Conservation (phyloP, 2,888 invertebrate genomes). For the Agrotis ipsilon region DNA sequence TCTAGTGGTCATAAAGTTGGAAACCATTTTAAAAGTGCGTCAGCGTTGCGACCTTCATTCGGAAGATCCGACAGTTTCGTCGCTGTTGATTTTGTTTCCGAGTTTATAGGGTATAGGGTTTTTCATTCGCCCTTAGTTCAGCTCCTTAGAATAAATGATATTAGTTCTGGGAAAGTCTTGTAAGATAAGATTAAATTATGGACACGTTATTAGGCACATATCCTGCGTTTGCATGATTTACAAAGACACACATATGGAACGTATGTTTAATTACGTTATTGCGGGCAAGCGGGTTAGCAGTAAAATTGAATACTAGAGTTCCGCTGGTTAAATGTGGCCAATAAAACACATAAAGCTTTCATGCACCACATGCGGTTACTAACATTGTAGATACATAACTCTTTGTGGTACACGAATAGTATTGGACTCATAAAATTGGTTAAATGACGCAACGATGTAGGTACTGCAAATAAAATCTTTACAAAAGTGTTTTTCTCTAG, state of each 20-base stretch:
- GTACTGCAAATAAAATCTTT: constrained; percentile 14
- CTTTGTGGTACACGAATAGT: constrained; percentile 61
- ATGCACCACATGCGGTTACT: constrained; percentile 45
- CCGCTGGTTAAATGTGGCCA: constrained; percentile 41
- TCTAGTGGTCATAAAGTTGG: constrained; percentile 79
- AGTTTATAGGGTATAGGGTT: constrained; percentile 33
- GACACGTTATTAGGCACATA: constrained; percentile 14
- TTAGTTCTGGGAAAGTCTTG: constrained; percentile 32
- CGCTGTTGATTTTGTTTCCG: constrained; percentile 48
- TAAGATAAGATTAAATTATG: constrained; percentile 37
- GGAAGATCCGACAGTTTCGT: constrained; percentile 47
- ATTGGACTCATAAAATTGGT: constrained; percentile 61
- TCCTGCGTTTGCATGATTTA: background rate
- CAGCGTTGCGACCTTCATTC: constrained; percentile 76
- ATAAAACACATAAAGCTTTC: constrained; percentile 59
- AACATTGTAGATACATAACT: constrained; percentile 60
- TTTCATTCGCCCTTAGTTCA: constrained; percentile 25
- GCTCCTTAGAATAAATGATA: constrained; percentile 18
- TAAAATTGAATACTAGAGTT: constrained; percentile 47
- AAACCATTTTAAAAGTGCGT: constrained; percentile 80
- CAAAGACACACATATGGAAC: background rate
- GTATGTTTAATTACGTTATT: background rate
- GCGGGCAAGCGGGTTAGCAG: constrained; percentile 1
- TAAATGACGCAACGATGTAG: constrained; percentile 27
- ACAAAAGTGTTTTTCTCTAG: background rate